Evolutionary conservation across 2,888 invertebrate species (phyloP).

Genomic region (Morpho helenor): DNA sequence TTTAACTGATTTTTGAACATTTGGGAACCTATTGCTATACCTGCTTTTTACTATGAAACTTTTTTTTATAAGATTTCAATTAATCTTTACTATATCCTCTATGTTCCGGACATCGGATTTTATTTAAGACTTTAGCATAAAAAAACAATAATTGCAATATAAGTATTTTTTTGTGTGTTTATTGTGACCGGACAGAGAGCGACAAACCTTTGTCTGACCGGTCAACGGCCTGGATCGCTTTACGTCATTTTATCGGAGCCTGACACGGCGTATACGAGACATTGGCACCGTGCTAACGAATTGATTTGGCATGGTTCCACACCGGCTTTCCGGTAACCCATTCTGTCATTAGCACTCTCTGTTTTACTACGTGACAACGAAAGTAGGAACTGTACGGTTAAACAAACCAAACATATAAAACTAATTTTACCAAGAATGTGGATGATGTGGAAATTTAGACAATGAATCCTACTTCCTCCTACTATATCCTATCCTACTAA

Average conservation of each 20-base stretch:
- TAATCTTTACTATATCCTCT: too few species aligned
- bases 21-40: too few species aligned
- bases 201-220: constrained; percentile 49
- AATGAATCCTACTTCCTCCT: too few species aligned
- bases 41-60: too few species aligned
- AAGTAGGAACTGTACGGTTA: constrained; percentile 15
- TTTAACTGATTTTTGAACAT: too few species aligned
- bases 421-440: background rate
- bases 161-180: constrained; percentile 3
- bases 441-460: background rate
- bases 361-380: constrained; percentile 25
- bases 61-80: too few species aligned
- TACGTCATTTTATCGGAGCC: constrained; percentile 24
- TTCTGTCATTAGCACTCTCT: constrained; percentile 38
- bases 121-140: background rate
- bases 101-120: too few species aligned
- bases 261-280: constrained; percentile 33
- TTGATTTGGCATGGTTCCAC: constrained; percentile 55
- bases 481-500: too few species aligned
- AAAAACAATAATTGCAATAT: background rate
- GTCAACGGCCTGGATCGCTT: constrained; percentile 57
- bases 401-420: background rate
- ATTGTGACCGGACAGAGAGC: constrained; percentile 11
- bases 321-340: constrained; percentile 40
- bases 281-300: constrained; percentile 52